Percentiles rank a stretch among this genome's conserved stretches.
Evolutionary conservation across 2,113 vertebrate genomes (phyloP).

Genomic region (Rattus rattus): DNA sequence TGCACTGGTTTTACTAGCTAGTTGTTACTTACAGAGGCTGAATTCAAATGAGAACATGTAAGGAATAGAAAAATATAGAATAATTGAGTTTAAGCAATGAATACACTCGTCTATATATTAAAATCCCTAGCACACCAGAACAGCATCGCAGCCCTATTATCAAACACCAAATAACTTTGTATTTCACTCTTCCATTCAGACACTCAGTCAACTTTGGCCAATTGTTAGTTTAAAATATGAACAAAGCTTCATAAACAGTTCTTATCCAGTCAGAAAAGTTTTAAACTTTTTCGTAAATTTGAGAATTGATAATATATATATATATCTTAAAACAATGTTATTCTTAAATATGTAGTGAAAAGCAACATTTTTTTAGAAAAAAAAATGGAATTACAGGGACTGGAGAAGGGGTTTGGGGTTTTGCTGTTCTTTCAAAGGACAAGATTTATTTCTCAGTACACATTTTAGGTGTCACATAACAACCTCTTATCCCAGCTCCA

Average conservation of each 20-base stretch:
- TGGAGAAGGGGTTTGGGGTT: neutral
- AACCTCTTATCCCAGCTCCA: no score
- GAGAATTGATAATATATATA: neutral
- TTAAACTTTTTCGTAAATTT: neutral
- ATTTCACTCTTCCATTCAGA: neutral
- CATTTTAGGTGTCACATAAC: neutral
- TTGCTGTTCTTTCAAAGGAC: no score
- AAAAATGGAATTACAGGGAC: neutral
- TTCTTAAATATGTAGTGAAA: neutral
- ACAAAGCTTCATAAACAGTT: neutral
- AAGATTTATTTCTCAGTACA: neutral
- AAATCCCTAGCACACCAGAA: neutral
- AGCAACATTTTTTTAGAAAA: neutral
- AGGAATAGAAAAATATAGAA: neutral
- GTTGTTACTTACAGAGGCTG: neutral
- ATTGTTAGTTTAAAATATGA: neutral
- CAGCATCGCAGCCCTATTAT: neutral
- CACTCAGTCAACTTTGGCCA: neutral
- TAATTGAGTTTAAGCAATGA: neutral
- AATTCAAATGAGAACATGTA: neutral
- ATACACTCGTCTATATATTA: neutral
- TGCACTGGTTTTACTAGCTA: neutral
- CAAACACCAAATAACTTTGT: neutral
- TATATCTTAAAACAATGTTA: neutral
- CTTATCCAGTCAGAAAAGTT: neutral